Percentiles rank a stretch among this genome's conserved stretches.
Evolutionary conservation across 2,888 invertebrate genomes (phyloP).

Genomic region (Nephrotoma guestfalica): DNA sequence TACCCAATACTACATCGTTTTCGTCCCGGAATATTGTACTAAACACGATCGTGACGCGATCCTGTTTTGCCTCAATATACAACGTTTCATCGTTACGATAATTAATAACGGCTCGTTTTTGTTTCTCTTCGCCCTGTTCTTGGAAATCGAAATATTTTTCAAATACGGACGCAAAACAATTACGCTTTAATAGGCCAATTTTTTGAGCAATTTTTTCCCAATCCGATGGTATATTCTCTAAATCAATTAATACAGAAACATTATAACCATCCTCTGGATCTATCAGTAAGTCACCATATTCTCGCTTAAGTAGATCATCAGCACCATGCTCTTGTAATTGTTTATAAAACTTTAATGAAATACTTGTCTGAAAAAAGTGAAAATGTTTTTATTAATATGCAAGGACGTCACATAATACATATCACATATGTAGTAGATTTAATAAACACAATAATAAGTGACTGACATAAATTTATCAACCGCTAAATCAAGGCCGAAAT

Average conservation of each 20-base stretch:
- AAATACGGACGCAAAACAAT: constrained; percentile 99
- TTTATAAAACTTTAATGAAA: constrained; percentile 95
- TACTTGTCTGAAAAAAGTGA: constrained; percentile 66
- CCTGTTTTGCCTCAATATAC: constrained; percentile 94
- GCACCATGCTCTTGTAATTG: constrained; percentile 97
- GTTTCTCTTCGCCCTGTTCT: constrained; percentile 78
- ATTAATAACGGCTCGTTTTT: constrained; percentile 93
- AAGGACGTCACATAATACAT: neutral
- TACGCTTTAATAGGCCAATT: constrained; percentile 86
- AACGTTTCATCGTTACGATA: constrained; percentile 98
- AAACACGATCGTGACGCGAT: constrained; percentile 97
- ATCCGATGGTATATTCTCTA: constrained; percentile 82
- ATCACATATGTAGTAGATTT: too few relatives aligned
- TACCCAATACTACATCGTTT: constrained; percentile 96
- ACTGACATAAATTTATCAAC: neutral
- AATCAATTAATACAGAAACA: constrained; percentile 82
- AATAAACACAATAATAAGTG: neutral
- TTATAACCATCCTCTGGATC: constrained; percentile 88
- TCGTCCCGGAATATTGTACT: constrained; percentile 97
- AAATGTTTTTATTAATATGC: neutral
- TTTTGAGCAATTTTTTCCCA: constrained; percentile 83
- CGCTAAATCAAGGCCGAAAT: neutral
- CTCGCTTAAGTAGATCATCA: constrained; percentile 86
- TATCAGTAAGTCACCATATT: constrained; percentile 73
- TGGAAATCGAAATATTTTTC: constrained; percentile 99